Conservation (phyloP, 2,113 vertebrate genomes). For the Herpailurus yagouaroundi region DNA sequence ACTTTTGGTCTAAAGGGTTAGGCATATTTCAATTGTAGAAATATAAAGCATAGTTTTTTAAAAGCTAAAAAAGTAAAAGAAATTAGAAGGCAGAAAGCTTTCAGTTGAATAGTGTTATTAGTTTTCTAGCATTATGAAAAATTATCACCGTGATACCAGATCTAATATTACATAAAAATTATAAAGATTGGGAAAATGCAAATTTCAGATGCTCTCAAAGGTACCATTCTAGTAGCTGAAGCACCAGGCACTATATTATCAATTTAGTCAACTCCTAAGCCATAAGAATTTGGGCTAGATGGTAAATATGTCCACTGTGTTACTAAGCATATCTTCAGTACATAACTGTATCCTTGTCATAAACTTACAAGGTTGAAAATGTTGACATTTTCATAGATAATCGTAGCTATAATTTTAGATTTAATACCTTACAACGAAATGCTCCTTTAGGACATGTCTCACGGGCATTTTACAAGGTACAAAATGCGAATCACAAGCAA, state of each 20-base stretch:
- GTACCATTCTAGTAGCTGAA: not conserved
- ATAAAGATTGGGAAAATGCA: constrained; percentile 40
- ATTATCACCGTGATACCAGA: constrained; percentile 38
- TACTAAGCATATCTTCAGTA: not conserved
- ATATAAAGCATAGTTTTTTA: constrained; percentile 40
- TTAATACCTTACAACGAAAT: not conserved
- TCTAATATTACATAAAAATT: constrained; percentile 56
- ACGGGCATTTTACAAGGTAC: not conserved
- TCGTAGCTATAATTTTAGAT: not conserved
- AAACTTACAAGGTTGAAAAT: constrained; percentile 28
- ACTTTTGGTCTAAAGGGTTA: constrained; percentile 40
- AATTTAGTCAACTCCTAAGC: not conserved
- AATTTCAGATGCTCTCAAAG: constrained; percentile 36
- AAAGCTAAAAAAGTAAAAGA: not conserved
- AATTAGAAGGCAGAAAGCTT: constrained; percentile 23
- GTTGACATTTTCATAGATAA: not conserved
- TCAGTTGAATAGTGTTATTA: not conserved
- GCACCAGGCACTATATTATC: not conserved
- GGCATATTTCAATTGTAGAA: not conserved
- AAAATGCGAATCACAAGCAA: constrained; percentile 8
- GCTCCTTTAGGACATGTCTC: not conserved
- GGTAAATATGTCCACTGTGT: not conserved
- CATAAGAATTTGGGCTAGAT: not conserved
- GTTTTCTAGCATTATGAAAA: constrained; percentile 50
- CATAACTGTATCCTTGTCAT: not conserved